Base-by-base conservation (phyloP, 2,113 vertebrate genomes). In the Gobius niger region DNA sequence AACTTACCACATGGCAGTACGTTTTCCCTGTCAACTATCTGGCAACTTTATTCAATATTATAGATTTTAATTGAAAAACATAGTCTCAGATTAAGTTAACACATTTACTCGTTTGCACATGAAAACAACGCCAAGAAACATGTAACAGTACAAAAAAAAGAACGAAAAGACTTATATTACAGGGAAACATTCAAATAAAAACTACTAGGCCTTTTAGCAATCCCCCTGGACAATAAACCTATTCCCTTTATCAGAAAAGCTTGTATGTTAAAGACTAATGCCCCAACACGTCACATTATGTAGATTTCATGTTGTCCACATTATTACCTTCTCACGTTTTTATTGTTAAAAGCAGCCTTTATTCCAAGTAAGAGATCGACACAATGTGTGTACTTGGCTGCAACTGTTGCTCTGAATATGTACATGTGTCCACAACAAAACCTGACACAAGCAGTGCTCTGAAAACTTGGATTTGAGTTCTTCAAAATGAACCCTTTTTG, bases 71-170 rank as follows among this genome's bases (percentile, higher is more conserved):
- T 88, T 82, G 78, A 46, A 79, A 75, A 65, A 74, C 13, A 15
- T 42, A n/a, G 24, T 56, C 67, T 80, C 68, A 60, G 67, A 87
- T 92, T 91, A 92, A 90, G 41, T 92, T 91, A 91, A 87, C 78
- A 84, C 69, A 72, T 72, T 10, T 60, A 79, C n/a, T 51, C 12
- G 60, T 72, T 69, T 77, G 81, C 62, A 80, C 72, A 46, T 52
- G 64, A 41, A 52, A 75, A 70, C 64, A 70, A 70, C 24, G 14
- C 19, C 64, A 63, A n/a, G 18, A 67, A 18, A 54, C 12, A 1
- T 34, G 3, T n/a, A n/a, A 63, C 16, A 16, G 16, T 18, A 44
- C 44, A 42, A 46, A 7, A 52, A 53, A 52, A 44, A 47, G 11
- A 40, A 67, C 8, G 8, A 6, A 4, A 15, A n/a, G n/a, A n/a